Base-by-base conservation (phyloP, 92 coral and sea anemone genomes). In the Epizoanthus rinbou region DNA sequence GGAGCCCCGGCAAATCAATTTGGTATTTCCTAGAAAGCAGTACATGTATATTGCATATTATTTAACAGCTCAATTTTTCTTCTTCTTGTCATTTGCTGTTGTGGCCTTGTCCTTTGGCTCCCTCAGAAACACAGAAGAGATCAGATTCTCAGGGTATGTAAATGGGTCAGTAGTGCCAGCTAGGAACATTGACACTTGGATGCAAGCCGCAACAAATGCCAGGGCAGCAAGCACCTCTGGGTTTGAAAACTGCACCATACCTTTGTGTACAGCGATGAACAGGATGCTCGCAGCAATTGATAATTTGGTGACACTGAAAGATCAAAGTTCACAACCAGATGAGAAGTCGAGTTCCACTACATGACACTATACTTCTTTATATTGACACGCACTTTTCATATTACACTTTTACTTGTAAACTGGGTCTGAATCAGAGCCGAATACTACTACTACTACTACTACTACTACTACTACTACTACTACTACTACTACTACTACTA, bases 81-180 rank as follows among this genome's bases (percentile, higher is more conserved):
- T 89, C 86, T 76, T 86, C 74, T 81, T 89, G 80, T 58, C 75
- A 60, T 85, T 88, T 3, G 92, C 80, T 28, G 95, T 89, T 60
- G 88, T 66, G 10, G 88, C 86, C 65, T 74, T 59, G 75, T 85
- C 82, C 53, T 65, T 23, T 31, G 97, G 94, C 57, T 83, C 78
- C 39, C 94, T 86, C 65, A 93, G 90, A 76, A 93, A 81, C 19
- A 88, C 84, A 41, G 94, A 91, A 0, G 97, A 90, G 28, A 93
- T 73, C 14, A 85, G 87, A 15, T 85, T 88, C 90, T 93, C 97
- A 23, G 92, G 41, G 25, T 73, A 47, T 6, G 75, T 80, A 62
- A 93, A 93, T 6, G 97, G 97, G 69, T 93, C 97, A 24, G 85
- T 81, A 24, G 86, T 81, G 1, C 79, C 88, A 28, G 82, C 80